These are phyloP conservation scores for Xanthostigma xanthostigma DNA, from an alignment of 2,888 invertebrate genomes.

Conservation along the genomic window DNA sequence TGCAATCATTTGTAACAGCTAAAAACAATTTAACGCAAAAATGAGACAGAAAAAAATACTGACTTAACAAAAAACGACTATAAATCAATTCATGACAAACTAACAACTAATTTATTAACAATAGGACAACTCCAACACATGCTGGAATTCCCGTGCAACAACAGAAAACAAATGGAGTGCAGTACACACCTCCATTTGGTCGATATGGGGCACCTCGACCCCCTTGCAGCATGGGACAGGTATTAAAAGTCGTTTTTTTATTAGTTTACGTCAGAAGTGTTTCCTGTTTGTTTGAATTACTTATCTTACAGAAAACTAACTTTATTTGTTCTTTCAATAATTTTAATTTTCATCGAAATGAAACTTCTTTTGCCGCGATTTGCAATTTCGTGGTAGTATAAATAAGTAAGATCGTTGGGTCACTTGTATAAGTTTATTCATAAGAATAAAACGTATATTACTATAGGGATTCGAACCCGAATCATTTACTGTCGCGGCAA, in stretches of 20 bases:
- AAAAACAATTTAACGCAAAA: too few relatives aligned
- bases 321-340: background rate
- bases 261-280: background rate
- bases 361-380: background rate
- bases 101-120: too few relatives aligned
- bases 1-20: too few relatives aligned
- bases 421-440: too few relatives aligned
- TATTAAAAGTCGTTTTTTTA: constrained; percentile 18
- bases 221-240: constrained; percentile 52
- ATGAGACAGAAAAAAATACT: too few relatives aligned
- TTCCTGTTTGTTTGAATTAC: background rate
- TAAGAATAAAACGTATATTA: too few relatives aligned
- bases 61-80: too few relatives aligned
- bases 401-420: too few relatives aligned
- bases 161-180: constrained; percentile 25
- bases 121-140: too few relatives aligned
- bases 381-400: background rate
- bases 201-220: constrained; percentile 48
- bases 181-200: constrained; percentile 32
- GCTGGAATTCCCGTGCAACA: constrained; percentile 8
- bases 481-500: too few relatives aligned
- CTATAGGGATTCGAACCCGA: too few relatives aligned
- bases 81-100: too few relatives aligned
- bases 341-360: background rate
- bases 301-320: background rate